Conservation (phyloP, 1,140 invertebrate species). For the Calephelis nemesis region DNA sequence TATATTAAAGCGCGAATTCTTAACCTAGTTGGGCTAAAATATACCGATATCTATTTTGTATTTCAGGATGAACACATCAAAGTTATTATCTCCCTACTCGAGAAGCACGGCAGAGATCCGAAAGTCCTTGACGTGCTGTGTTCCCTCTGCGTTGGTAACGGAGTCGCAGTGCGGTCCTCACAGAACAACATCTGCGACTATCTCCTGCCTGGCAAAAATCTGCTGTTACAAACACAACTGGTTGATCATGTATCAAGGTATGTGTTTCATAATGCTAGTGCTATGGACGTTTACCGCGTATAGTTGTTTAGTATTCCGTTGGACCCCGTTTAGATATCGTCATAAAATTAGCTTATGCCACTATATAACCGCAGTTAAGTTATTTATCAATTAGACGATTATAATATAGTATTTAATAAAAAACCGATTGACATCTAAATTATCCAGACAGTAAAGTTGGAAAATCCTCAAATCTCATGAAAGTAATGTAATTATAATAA, state of each 20-base stretch:
- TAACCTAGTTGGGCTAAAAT: too few species aligned
- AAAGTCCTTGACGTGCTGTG: conserved; percentile 99
- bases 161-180: conserved; percentile 97
- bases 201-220: conserved; percentile 97
- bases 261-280: conserved; percentile 21
- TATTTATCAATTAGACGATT: not conserved
- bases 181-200: conserved; percentile 99
- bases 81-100: conserved; percentile 98
- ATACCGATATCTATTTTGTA: too few species aligned
- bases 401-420: too few species aligned
- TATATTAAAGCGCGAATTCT: too few species aligned
- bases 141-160: conserved; percentile 99
- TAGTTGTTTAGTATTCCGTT: too few species aligned
- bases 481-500: too few species aligned
- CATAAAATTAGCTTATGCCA: too few species aligned
- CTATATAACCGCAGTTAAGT: too few species aligned
- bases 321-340: too few species aligned
- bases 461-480: too few species aligned
- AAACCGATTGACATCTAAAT: too few species aligned
- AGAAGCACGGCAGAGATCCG: conserved; percentile 99
- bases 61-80: conserved; percentile 97
- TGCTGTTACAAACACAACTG: conserved; percentile 96
- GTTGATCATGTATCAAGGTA: conserved; percentile 97
- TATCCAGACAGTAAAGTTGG: too few species aligned
- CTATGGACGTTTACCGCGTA: accelerated